Evolutionary conservation across 2,888 invertebrate genomes (phyloP).

Genomic region (Andricus quercusramuli): DNA sequence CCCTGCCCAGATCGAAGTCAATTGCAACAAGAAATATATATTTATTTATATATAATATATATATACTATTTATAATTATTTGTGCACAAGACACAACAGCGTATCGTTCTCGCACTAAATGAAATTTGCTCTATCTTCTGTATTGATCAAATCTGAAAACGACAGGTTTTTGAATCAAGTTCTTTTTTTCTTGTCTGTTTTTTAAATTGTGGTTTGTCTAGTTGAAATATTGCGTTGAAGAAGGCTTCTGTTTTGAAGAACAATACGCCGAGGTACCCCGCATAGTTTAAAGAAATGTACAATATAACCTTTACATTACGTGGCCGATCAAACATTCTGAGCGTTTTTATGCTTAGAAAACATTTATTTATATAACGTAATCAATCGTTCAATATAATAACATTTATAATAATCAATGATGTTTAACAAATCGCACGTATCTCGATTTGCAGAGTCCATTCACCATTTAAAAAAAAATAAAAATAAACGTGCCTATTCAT

Average conservation of each 20-base stretch:
- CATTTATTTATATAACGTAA: conserved; percentile 63
- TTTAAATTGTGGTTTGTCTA: no score
- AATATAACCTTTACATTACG: conserved; percentile 60
- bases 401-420: conserved; percentile 61
- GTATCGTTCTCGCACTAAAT: conserved; percentile 53
- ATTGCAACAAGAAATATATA: conserved; percentile 72
- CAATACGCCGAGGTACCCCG: conserved; percentile 35
- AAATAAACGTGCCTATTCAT: conserved; percentile 50
- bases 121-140: not conserved
- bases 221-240: no score
- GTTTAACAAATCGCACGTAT: conserved; percentile 50
- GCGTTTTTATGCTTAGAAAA: conserved; percentile 61
- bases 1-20: conserved; percentile 74
- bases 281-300: conserved; percentile 64
- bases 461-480: conserved; percentile 58
- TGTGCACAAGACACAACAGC: conserved; percentile 61
- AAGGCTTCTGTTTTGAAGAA: not conserved
- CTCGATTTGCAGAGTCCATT: conserved; percentile 58
- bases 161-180: not conserved
- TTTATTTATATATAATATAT: conserved; percentile 62
- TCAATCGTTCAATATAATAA: conserved; percentile 63
- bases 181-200: no score
- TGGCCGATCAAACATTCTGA: conserved; percentile 63
- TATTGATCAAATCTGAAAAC: not conserved
- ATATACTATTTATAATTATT: conserved; percentile 63